Percentiles rank a stretch among this genome's conserved stretches.
These are phyloP conservation scores for Grapholita molesta DNA, from an alignment of 1,140 invertebrate species.

Conservation along the genomic window DNA sequence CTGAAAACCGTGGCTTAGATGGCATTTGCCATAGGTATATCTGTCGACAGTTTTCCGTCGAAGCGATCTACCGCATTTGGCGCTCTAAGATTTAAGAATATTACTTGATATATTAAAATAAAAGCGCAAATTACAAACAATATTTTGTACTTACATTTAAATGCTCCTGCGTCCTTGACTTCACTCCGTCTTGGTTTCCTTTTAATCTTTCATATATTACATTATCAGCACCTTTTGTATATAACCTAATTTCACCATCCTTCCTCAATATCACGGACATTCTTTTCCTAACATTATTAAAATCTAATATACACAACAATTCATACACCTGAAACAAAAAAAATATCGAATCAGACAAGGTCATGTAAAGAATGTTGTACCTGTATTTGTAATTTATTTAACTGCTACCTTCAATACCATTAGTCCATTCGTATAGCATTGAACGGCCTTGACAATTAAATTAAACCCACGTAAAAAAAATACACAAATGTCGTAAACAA, in stretches of 20 bases:
- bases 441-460: background rate
- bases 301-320: slow-evolving; percentile 98
- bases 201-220: slow-evolving; percentile 97
- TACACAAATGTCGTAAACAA: no score
- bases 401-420: background rate
- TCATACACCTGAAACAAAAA: slow-evolving; percentile 83
- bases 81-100: no score
- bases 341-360: background rate
- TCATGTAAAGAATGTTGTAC: background rate
- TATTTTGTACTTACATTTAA: slow-evolving; percentile 87
- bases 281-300: slow-evolving; percentile 98
- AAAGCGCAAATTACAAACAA: slow-evolving; percentile 17
- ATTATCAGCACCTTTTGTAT: slow-evolving; percentile 99
- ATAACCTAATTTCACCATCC: slow-evolving; percentile 92
- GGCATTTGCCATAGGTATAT: no score
- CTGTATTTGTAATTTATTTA: background rate
- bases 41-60: no score
- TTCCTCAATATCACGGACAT: slow-evolving; percentile 98
- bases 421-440: background rate
- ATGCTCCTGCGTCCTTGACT: slow-evolving; percentile 93
- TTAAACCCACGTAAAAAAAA: no score
- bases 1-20: no score
- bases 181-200: slow-evolving; percentile 85
- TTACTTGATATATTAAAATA: no score
- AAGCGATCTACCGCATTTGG: no score